Evolutionary conservation across 2,888 invertebrate species (phyloP), one percentile per base, ranked within the genome.

Genomic region (Carterocephalus palaemon): DNA sequence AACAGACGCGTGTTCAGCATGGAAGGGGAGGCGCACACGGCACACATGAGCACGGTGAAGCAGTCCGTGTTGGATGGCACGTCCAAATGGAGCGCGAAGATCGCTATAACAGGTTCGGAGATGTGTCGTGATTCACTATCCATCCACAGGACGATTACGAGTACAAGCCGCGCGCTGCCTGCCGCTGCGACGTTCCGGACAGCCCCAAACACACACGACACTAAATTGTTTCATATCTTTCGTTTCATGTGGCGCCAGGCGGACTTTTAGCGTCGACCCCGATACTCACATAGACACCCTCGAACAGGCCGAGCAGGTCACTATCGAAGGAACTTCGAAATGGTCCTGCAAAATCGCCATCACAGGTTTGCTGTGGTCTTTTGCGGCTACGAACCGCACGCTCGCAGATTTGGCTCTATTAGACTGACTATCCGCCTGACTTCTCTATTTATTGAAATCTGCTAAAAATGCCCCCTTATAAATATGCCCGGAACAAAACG

Each of bases 291-390:
- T 96, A 90, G 96, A 96, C 92, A 95, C 95, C 89, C 93, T 97
- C 89, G 96, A 97, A 90, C 96, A 97, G 90, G 96, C 97, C 82
- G 95, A 98, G 91, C 94, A 94, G 90, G 94, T 95, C 90, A 97
- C 98, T 88, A 95, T 98, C 87, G 97, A 97, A 90, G 98, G 98
- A 89, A 98, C 97, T 76, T 97, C 97, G 88, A 97, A 98, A 91
- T 98, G 98, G 98, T 97, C 97, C 88, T 97, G 97, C 93, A 98
- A 98, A 93, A 96, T 98, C 91, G 97, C 97, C 88, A 97, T 98
- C 84, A 98, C 97, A 96, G 97, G 97, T 98, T 93, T 87, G 87
- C 85, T 71, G 81, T 76, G 82, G 85, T 83, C 83, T 87, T 84
- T 85, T 67, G 84, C 85, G 86, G 85, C 85, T 80, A 66, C 65